phyloP scores from a whole-genome alignment of 2,113 vertebrate genomes.

The Oostethus manadensis region DNA sequence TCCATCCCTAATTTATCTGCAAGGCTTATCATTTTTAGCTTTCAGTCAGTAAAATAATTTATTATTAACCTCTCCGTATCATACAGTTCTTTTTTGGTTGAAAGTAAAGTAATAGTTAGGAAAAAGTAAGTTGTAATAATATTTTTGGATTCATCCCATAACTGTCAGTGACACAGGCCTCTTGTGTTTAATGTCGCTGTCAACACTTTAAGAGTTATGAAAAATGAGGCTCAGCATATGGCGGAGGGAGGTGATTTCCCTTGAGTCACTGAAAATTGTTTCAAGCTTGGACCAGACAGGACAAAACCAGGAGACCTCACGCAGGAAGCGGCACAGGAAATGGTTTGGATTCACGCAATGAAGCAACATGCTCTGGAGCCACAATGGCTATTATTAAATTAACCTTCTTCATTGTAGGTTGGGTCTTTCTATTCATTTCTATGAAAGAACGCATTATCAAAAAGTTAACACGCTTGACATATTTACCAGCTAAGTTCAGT shows the following conservation, averaged over 20 bases:
- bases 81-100: too few species aligned
- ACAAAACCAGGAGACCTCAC: slow-evolving; percentile 56
- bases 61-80: background rate
- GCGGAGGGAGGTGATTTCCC: slow-evolving; percentile 62
- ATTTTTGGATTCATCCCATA: slow-evolving; percentile 15
- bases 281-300: slow-evolving; percentile 64
- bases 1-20: background rate
- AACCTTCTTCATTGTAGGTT: background rate
- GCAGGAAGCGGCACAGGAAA: slow-evolving; percentile 67
- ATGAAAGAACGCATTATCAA: background rate
- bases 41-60: background rate
- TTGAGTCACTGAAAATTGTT: slow-evolving; percentile 62
- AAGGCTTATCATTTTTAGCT: slow-evolving; percentile 12
- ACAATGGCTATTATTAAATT: background rate
- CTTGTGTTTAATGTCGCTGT: slow-evolving; percentile 61
- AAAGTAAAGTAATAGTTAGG: background rate
- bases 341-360: slow-evolving; percentile 55
- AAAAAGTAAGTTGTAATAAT: too few species aligned
- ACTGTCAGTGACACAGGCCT: slow-evolving; percentile 32
- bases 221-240: slow-evolving; percentile 55
- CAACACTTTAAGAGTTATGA: slow-evolving; percentile 63
- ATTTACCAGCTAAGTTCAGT: background rate
- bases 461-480: background rate
- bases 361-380: slow-evolving; percentile 23
- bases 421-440: background rate